Percentiles rank a stretch among this genome's conserved stretches.
Evolutionary conservation across 2,113 vertebrate genomes (phyloP).

Genomic region (Corythornis madagascariensis): DNA sequence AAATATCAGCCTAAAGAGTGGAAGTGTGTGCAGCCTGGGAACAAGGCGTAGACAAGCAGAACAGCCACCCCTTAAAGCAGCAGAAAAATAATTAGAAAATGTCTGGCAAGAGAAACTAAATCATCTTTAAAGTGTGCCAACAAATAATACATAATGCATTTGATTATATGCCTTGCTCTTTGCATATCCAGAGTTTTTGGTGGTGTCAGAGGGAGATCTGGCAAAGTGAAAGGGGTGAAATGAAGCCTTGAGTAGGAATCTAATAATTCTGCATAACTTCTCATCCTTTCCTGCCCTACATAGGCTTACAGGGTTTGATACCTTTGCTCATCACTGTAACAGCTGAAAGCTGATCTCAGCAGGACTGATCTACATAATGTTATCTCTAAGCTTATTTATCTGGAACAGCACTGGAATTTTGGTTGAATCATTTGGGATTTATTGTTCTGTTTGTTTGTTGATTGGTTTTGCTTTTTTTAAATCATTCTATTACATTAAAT

Average conservation of each 20-base stretch:
- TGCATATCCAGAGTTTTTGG: neutral
- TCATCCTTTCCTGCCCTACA: neutral
- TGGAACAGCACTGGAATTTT: neutral
- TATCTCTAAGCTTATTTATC: neutral
- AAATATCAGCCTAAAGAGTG: constrained; percentile 8
- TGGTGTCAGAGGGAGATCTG: neutral
- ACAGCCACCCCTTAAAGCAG: neutral
- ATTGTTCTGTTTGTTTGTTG: neutral
- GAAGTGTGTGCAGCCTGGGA: neutral
- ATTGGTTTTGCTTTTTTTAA: neutral
- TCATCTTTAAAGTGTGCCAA: constrained; percentile 6
- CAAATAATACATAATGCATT: constrained; percentile 3
- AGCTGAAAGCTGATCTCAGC: neutral
- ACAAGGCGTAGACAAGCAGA: constrained; percentile 24
- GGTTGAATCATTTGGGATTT: neutral
- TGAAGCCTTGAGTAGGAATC: neutral
- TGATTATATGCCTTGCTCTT: neutral
- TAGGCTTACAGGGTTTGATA: neutral
- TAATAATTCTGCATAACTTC: neutral
- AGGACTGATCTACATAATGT: neutral
- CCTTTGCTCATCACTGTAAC: neutral
- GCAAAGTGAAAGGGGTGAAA: neutral
- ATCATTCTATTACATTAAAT: neutral
- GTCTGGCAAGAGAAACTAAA: neutral
- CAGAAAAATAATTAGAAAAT: constrained; percentile 36